Percentiles rank a stretch among this genome's conserved stretches.
Evolutionary conservation across 53 echinoderm and acorn worm species (phyloP).

Genomic region (Apostichopus leukothele): DNA sequence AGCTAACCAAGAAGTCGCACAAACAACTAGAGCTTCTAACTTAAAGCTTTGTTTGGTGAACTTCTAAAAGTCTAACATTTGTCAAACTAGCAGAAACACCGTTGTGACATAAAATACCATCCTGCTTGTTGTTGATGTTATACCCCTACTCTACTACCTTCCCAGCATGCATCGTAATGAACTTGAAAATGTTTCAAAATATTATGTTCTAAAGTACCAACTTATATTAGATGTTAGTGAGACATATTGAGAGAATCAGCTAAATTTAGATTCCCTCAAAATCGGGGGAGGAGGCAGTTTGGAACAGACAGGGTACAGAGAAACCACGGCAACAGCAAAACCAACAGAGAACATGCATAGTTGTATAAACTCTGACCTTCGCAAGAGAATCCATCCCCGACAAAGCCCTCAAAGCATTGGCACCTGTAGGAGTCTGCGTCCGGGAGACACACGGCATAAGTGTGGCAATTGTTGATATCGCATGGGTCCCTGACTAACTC

Average conservation of each 20-base stretch:
- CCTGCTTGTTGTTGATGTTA: too few relatives aligned
- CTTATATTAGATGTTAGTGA: too few relatives aligned
- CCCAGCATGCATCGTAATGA: not conserved
- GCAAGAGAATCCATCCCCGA: constrained; percentile 58
- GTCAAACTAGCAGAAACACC: too few relatives aligned
- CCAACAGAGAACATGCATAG: not conserved
- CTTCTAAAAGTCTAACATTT: too few relatives aligned
- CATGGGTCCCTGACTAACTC: constrained; percentile 48
- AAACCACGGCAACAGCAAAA: not conserved
- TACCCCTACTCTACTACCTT: not conserved
- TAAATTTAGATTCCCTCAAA: too few relatives aligned
- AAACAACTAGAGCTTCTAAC: too few relatives aligned
- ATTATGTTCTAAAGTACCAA: too few relatives aligned
- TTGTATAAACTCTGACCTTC: not conserved
- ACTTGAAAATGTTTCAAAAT: too few relatives aligned
- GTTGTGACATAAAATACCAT: too few relatives aligned
- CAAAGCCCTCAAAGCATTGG: constrained; percentile 50
- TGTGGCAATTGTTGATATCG: constrained; percentile 56
- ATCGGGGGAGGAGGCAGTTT: not conserved
- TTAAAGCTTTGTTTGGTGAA: too few relatives aligned
- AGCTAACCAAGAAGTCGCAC: too few relatives aligned
- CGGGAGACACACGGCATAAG: constrained; percentile 49
- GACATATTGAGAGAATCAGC: too few relatives aligned
- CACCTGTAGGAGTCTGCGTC: constrained; percentile 51
- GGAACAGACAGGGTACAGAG: not conserved